Evolutionary conservation across 2,888 invertebrate genomes (phyloP).

Genomic region (Danaus chrysippus): DNA sequence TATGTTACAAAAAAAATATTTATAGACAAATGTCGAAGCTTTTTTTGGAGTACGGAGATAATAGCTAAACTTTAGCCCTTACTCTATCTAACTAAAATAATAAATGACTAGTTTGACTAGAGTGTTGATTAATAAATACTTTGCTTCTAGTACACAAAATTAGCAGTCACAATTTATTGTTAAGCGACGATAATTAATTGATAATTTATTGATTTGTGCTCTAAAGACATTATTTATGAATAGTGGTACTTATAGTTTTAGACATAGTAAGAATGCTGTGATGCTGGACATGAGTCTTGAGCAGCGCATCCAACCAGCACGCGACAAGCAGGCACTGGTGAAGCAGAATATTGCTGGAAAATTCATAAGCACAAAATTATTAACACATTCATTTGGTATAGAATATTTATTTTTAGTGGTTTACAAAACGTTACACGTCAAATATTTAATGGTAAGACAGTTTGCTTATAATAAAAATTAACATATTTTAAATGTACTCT

Average conservation of each 20-base stretch:
- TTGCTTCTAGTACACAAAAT: neutral
- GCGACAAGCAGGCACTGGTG: slow-evolving; percentile 49
- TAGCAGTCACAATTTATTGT: neutral
- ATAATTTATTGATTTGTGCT: too few species aligned
- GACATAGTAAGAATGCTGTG: slow-evolving; percentile 51
- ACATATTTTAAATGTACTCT: neutral
- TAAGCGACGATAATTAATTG: too few species aligned
- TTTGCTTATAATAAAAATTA: neutral
- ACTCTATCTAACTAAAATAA: neutral
- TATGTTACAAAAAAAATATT: too few species aligned
- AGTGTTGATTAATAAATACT: neutral
- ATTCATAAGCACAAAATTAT: slow-evolving; percentile 1
- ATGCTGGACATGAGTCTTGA: slow-evolving; percentile 39
- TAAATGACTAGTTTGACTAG: slow-evolving; percentile 28
- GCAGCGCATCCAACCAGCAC: slow-evolving; percentile 45
- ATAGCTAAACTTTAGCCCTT: neutral
- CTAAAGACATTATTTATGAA: neutral
- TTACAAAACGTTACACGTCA: too few species aligned
- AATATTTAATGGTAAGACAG: too few species aligned
- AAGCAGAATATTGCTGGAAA: slow-evolving; percentile 47
- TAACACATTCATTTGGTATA: neutral
- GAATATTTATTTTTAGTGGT: too few species aligned
- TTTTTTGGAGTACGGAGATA: neutral
- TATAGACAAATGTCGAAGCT: neutral
- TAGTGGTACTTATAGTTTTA: slow-evolving; percentile 27